Evolutionary conservation across 2,888 invertebrate genomes (phyloP).

Genomic region (Philopedon plagiatum): DNA sequence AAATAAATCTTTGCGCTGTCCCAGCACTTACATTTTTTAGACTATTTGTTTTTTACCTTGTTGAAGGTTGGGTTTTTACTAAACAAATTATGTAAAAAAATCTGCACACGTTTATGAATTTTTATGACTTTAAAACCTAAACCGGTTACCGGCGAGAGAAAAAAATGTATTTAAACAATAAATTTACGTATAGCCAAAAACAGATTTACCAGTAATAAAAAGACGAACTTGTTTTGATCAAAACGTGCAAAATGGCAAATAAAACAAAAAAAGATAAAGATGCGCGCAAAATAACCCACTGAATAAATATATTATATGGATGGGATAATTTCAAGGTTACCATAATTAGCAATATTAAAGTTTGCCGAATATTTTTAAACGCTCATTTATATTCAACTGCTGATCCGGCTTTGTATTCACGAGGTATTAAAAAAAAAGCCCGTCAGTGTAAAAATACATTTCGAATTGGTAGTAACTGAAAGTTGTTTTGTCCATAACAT

Average conservation of each 20-base stretch:
- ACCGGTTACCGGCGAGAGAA: neutral
- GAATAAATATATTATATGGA: neutral
- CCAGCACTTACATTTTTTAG: no score
- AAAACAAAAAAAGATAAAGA: constrained; percentile 10
- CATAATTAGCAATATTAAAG: constrained; percentile 32
- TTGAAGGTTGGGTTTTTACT: neutral
- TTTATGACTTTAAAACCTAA: neutral
- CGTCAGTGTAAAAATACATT: neutral
- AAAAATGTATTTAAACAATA: constrained; percentile 3
- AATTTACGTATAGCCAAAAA: constrained; percentile 11
- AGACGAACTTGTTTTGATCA: constrained; percentile 10
- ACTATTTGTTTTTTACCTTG: no score
- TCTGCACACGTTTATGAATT: neutral
- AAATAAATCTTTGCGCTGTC: no score
- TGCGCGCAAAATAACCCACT: constrained; percentile 3
- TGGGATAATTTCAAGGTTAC: constrained; percentile 37
- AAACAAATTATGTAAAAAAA: neutral
- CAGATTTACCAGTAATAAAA: constrained; percentile 16
- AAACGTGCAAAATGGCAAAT: constrained; percentile 15
- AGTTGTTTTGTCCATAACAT: no score
- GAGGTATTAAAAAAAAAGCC: neutral
- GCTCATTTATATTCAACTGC: constrained; percentile 32
- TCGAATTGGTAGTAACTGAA: neutral
- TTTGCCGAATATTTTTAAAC: constrained; percentile 34
- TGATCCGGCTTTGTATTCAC: constrained; percentile 21